Conservation (phyloP, 2,797 vertebrate species). For the Propithecus deckenii region DNA sequence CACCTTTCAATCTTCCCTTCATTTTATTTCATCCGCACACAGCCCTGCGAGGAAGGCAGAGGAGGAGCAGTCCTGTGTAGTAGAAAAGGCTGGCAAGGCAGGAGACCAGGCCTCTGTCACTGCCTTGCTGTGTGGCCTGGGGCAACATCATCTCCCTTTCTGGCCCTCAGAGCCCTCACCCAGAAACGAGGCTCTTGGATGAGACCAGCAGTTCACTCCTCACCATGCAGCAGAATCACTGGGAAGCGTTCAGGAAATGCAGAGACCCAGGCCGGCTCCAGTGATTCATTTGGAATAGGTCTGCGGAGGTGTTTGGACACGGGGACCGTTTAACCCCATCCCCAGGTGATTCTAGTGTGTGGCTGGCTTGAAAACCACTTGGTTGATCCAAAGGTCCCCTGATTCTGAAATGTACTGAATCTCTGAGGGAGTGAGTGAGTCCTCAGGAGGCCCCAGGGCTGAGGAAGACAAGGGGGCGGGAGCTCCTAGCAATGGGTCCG, state of each 20-base stretch:
- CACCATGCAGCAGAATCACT: not conserved
- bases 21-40: not conserved
- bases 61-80: not conserved
- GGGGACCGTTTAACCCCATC: not conserved
- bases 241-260: not conserved
- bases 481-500: not conserved
- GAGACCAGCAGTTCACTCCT: not conserved
- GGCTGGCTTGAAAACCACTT: not conserved
- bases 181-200: not conserved
- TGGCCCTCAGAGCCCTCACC: not conserved
- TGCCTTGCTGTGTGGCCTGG: not conserved
- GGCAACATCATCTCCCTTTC: not conserved
- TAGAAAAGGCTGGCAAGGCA: not conserved
- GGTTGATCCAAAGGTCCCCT: not conserved
- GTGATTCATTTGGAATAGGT: not conserved
- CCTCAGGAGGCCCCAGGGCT: not conserved
- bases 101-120: not conserved
- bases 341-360: not conserved
- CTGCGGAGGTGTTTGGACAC: not conserved
- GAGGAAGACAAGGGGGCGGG: not conserved
- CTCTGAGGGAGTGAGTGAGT: not conserved
- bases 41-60: not conserved
- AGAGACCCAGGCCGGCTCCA: not conserved
- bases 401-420: not conserved
- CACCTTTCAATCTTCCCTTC: not conserved